A percentile compares a stretch with the other conserved stretches of the same genome.
These are phyloP conservation scores for Drosophila trapezifrons DNA, from an alignment of 1,140 invertebrate genomes.

Conservation along the genomic window DNA sequence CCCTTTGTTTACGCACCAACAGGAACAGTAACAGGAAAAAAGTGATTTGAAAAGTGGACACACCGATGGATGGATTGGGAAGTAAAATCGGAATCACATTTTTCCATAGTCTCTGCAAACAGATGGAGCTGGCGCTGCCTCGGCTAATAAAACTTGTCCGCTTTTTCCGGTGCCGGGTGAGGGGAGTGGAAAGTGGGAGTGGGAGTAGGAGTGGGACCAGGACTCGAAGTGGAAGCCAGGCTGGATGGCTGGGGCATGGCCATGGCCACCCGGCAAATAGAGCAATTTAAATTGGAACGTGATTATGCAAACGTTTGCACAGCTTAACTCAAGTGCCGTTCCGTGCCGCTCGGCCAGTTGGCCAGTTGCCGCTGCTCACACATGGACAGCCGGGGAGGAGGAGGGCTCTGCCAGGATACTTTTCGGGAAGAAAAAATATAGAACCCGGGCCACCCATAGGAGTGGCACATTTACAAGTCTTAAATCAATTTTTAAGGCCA, in stretches of 20 bases:
- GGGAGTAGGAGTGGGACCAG: background rate
- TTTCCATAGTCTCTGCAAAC: conserved; percentile 58
- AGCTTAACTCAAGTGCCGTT: conserved; percentile 79
- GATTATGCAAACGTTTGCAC: conserved; percentile 82
- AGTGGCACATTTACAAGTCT: conserved; percentile 53
- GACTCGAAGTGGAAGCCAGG: no score
- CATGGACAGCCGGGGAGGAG: conserved; percentile 5
- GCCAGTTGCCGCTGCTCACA: conserved; percentile 66
- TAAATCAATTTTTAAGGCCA: conserved; percentile 74
- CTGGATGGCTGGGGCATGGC: background rate
- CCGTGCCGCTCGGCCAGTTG: conserved; percentile 69
- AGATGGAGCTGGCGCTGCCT: conserved; percentile 28
- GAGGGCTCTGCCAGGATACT: background rate
- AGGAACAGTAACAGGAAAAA: conserved; percentile 4
- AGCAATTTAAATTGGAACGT: conserved; percentile 83
- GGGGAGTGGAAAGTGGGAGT: background rate
- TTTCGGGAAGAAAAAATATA: background rate
- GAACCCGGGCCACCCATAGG: background rate
- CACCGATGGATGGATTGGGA: conserved; percentile 9
- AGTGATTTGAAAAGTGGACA: conserved; percentile 39
- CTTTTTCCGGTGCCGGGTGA: conserved; percentile 47
- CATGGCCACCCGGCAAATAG: conserved; percentile 60
- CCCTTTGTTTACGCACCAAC: conserved; percentile 40
- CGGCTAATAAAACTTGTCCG: conserved; percentile 75
- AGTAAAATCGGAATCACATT: conserved; percentile 59